Percentiles rank a stretch among this genome's conserved stretches.
phyloP scores from a whole-genome alignment of 2,888 invertebrate genomes.

The Thecocarcelia acutangulata region DNA sequence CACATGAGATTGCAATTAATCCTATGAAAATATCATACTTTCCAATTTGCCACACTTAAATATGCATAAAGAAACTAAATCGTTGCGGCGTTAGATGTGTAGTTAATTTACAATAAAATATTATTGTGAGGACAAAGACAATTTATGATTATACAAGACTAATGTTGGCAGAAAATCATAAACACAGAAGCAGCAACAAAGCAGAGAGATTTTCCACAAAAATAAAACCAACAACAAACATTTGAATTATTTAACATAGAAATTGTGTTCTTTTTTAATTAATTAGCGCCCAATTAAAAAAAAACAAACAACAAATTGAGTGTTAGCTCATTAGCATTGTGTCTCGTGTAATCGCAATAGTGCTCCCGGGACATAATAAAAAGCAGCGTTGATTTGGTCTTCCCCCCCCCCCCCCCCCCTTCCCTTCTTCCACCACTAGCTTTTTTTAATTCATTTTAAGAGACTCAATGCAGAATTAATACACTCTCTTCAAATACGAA shows the following conservation, averaged over 20 bases:
- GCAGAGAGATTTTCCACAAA: not conserved
- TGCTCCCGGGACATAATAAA: no score
- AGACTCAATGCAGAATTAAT: no score
- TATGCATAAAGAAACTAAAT: constrained; percentile 36
- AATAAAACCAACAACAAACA: not conserved
- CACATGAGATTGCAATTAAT: no score
- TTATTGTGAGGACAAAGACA: constrained; percentile 22
- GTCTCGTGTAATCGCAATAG: no score
- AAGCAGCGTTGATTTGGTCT: no score
- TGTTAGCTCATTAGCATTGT: no score
- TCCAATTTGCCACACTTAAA: constrained; percentile 33
- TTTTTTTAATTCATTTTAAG: no score
- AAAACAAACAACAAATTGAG: constrained; percentile 15
- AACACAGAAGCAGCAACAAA: not conserved
- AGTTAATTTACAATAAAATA: constrained; percentile 30
- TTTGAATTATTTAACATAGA: constrained; percentile 15
- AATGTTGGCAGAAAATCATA: constrained; percentile 7
- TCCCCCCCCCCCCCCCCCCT: no score
- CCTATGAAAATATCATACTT: not conserved
- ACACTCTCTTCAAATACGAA: no score
- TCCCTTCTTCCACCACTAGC: no score
- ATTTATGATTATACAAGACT: constrained; percentile 46
- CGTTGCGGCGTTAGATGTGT: constrained; percentile 38
- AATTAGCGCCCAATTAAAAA: constrained; percentile 54
- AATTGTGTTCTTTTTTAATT: constrained; percentile 11